Percentiles rank a stretch among this genome's conserved stretches.
These are phyloP conservation scores for Coptotermes formosanus DNA, from an alignment of 1,140 invertebrate species.

Conservation along the genomic window DNA sequence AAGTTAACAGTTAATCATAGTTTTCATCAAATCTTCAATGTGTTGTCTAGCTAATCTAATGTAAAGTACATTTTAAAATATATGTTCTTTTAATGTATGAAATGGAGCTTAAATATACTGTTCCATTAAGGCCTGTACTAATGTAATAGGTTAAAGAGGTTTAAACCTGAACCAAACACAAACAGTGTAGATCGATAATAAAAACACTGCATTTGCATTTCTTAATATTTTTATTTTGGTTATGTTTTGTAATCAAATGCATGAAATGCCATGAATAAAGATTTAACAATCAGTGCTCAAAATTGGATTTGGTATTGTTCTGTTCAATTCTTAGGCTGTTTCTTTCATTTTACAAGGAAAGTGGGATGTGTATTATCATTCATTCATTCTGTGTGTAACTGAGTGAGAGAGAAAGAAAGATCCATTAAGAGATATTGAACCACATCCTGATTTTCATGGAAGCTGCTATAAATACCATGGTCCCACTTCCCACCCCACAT, in stretches of 20 bases:
- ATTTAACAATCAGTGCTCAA: neutral
- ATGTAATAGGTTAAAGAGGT: neutral
- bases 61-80: neutral
- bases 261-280: neutral
- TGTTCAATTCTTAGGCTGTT: too few species aligned
- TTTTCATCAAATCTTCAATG: neutral
- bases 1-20: neutral
- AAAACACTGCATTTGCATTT: neutral
- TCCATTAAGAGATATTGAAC: too few species aligned
- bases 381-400: too few species aligned
- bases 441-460: too few species aligned
- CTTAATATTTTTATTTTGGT: neutral
- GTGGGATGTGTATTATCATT: too few species aligned
- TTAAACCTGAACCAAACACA: neutral
- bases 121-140: neutral
- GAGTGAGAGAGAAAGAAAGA: too few species aligned
- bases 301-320: too few species aligned
- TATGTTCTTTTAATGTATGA: neutral
- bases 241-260: conserved; percentile 7
- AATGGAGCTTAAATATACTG: neutral
- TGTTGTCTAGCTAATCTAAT: neutral
- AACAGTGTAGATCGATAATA: neutral
- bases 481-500: too few species aligned
- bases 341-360: too few species aligned
- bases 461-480: too few species aligned